These are phyloP conservation scores for Branchinecta lindahli DNA, from an alignment of 1,140 invertebrate species.

Conservation along the genomic window DNA sequence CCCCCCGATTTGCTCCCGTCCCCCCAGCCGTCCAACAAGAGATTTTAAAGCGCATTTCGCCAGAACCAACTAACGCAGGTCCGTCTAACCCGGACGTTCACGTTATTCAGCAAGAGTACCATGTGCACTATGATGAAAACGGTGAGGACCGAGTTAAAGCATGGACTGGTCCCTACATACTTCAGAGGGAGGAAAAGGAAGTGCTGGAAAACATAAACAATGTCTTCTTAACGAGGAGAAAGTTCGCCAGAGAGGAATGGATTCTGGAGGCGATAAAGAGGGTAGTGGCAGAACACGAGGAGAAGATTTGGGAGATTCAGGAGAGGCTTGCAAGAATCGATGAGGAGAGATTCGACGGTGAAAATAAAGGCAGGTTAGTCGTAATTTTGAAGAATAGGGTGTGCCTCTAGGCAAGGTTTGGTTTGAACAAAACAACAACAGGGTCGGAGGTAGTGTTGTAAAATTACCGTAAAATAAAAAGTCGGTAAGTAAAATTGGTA, in stretches of 20 bases:
- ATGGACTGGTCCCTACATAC: slow-evolving; percentile 11
- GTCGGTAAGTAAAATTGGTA: too few relatives aligned
- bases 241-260: not conserved
- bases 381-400: too few relatives aligned
- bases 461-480: too few relatives aligned
- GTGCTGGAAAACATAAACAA: slow-evolving; percentile 12
- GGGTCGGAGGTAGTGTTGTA: too few relatives aligned
- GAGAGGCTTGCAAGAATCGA: not conserved
- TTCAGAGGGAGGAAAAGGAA: slow-evolving; percentile 4
- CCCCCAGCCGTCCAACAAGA: not conserved
- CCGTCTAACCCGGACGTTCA: not conserved
- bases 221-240: slow-evolving; percentile 4
- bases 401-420: too few relatives aligned
- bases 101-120: not conserved
- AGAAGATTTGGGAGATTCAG: not conserved
- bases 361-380: too few relatives aligned
- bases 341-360: not conserved
- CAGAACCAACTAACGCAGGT: not conserved
- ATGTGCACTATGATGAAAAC: not conserved
- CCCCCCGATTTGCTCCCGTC: too few relatives aligned
- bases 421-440: too few relatives aligned
- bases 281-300: not conserved
- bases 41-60: not conserved
- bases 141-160: not conserved
- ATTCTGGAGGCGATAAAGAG: not conserved